Evolutionary conservation across 2,113 vertebrate species (phyloP), one percentile per base, ranked within the genome.

Genomic region (Perccottus glenii): DNA sequence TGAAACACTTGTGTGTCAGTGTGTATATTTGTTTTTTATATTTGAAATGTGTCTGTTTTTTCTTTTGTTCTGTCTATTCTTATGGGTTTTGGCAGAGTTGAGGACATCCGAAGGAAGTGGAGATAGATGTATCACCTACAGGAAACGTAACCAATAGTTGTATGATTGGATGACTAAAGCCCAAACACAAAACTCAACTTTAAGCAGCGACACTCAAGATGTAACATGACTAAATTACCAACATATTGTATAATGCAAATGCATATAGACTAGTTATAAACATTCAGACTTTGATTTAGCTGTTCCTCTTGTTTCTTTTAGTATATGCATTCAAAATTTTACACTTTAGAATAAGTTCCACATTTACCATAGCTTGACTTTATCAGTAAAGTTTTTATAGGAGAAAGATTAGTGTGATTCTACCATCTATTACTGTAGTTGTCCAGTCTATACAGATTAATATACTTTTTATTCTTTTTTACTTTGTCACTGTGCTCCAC

Each of bases 1-100:
- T 92, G 90, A 92, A 93, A 92, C 90, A 91, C 89, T 87, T 91
- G 19, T 27, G 19, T 89, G 84, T 89, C 82, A 78, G 64, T 66
- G 45, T 77, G 78, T 35, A 59, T 74, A 72, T 44, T 78, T 68
- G 72, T 81, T 84, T 86, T 82, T 63, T 68, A 47, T 78, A 2
- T 27, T 82, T 81, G 64, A 88, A 82, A 84, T 87, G 67, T 85
- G 51, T 71, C 53, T 85, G 19, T 85, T 68, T 38, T 47, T 62
- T 64, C 70, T 81, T n/a, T 69, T 61, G 62, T 75, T 79, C 70
- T 60, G 70, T 75, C 64, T 60, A 61, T 76, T 70, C 60, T 32
- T 70, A 79, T 7, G 47, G 60, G 33, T 80, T 82, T 75, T 85
- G 81, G 81, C 85, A 77, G 75, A 83, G 72, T 76, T 5, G 33